Percentiles rank a stretch among this genome's conserved stretches.
phyloP scores from a whole-genome alignment of 2,113 vertebrate genomes.

The Zosterops hypoxanthus region DNA sequence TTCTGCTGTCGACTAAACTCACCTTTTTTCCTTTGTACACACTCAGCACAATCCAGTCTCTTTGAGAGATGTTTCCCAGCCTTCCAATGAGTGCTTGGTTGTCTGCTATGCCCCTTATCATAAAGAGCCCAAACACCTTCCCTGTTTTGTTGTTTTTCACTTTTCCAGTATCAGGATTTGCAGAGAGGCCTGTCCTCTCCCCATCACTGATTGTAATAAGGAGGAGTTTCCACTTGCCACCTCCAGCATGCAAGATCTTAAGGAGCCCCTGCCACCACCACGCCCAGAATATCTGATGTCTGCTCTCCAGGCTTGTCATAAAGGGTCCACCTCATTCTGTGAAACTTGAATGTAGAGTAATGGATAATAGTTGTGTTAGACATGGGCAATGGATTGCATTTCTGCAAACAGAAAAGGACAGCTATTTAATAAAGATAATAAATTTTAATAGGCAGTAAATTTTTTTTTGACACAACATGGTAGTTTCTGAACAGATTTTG shows the following conservation, averaged over 20 bases:
- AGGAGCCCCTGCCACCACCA: neutral
- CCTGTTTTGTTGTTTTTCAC: neutral
- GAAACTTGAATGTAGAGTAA: neutral
- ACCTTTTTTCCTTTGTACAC: neutral
- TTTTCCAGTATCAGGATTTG: neutral
- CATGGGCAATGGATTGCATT: neutral
- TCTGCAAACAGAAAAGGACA: neutral
- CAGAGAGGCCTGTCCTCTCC: neutral
- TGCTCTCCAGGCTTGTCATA: neutral
- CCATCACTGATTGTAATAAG: neutral
- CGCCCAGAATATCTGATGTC: neutral
- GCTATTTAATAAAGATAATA: neutral
- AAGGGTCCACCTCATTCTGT: neutral
- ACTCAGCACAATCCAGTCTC: neutral
- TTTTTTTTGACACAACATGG: neutral
- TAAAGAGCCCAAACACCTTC: neutral
- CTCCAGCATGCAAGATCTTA: neutral
- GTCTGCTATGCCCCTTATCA: neutral
- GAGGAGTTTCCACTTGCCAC: neutral
- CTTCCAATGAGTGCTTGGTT: neutral
- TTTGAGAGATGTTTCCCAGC: neutral
- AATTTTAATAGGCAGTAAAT: conserved; percentile 38
- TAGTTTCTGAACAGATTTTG: conserved; percentile 5
- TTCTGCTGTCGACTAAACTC: neutral
- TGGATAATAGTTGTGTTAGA: neutral